A percentile compares a stretch with the other conserved stretches of the same genome.
Evolutionary conservation across 2,888 invertebrate genomes (phyloP).

Genomic region (Amphipoea oculea): DNA sequence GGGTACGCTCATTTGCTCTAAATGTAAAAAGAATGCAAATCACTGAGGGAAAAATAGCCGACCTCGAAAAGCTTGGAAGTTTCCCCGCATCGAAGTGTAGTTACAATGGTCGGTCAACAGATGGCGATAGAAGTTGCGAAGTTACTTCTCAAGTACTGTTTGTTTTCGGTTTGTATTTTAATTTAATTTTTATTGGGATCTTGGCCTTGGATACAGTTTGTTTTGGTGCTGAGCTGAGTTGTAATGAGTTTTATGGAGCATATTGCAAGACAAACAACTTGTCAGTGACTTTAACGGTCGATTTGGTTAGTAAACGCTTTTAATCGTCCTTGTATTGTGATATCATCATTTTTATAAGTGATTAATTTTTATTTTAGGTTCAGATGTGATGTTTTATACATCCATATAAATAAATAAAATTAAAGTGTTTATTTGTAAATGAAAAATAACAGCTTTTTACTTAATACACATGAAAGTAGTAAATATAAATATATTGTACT

Average conservation of each 20-base stretch:
- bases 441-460: too few relatives aligned
- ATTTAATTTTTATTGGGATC: conserved; percentile 33
- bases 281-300: too few relatives aligned
- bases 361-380: neutral
- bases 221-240: conserved; percentile 33
- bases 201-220: conserved; percentile 39
- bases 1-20: conserved; percentile 68
- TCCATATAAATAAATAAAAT: too few relatives aligned
- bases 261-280: conserved; percentile 8
- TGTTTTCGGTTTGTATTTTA: conserved; percentile 41
- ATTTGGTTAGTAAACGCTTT: neutral
- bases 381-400: too few relatives aligned
- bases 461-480: too few relatives aligned
- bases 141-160: conserved; percentile 43
- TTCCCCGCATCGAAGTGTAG: conserved; percentile 64
- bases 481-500: too few relatives aligned
- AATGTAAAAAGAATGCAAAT: conserved; percentile 72
- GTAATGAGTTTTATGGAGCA: conserved; percentile 43
- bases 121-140: conserved; percentile 64
- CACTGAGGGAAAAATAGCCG: conserved; percentile 59
- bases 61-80: conserved; percentile 62
- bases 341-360: neutral
- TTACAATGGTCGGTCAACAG: conserved; percentile 63
- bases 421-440: too few relatives aligned
- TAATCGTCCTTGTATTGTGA: neutral